Evolutionary conservation across 2,797 vertebrate species (phyloP).

Genomic region (Darevskia nairensis): DNA sequence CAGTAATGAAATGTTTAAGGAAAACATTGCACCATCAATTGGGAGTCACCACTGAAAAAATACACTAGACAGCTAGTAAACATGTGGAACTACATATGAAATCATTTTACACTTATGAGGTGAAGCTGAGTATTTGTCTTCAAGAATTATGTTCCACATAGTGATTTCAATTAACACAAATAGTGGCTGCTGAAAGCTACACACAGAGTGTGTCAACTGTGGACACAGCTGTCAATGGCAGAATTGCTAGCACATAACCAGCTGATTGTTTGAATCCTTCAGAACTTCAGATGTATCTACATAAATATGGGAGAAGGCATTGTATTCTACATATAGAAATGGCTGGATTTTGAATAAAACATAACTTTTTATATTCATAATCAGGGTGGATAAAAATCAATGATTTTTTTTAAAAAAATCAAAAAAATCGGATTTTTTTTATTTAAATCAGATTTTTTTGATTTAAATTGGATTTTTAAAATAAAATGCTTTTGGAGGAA

Average conservation of each 20-base stretch:
- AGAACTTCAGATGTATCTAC: background rate
- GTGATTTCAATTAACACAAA: background rate
- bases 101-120: background rate
- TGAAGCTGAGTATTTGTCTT: background rate
- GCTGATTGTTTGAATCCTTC: background rate
- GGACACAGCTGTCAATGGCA: background rate
- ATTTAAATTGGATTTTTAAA: too few relatives aligned
- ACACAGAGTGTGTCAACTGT: background rate
- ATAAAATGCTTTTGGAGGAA: too few relatives aligned
- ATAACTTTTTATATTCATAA: background rate
- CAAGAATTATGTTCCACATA: background rate
- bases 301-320: too few relatives aligned
- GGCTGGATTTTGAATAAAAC: background rate
- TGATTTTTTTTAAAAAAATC: too few relatives aligned
- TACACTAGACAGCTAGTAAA: background rate
- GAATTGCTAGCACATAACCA: background rate
- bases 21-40: background rate
- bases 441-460: too few relatives aligned
- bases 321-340: too few relatives aligned
- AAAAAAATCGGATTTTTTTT: too few relatives aligned
- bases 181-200: background rate
- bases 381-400: too few relatives aligned
- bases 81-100: background rate
- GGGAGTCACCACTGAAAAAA: background rate
- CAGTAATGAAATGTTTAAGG: background rate